A percentile compares a stretch with the other conserved stretches of the same genome.
These are phyloP conservation scores for Heliornis fulica DNA, from an alignment of 2,113 vertebrate genomes.

Conservation along the genomic window DNA sequence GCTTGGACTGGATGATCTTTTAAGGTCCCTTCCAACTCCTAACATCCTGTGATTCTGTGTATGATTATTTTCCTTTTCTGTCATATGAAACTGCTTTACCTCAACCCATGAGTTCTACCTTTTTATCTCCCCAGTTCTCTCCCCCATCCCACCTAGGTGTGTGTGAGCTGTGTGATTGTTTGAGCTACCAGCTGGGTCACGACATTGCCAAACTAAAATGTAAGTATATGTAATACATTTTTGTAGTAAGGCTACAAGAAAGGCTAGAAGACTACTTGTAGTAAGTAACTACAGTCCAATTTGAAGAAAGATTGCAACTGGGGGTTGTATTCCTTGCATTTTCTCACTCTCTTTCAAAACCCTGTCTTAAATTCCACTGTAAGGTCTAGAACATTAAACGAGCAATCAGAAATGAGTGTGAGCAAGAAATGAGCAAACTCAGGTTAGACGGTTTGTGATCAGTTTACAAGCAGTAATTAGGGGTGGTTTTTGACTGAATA, in stretches of 20 bases:
- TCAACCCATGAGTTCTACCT: too few relatives aligned
- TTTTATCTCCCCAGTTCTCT: too few relatives aligned
- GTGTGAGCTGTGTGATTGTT: too few relatives aligned
- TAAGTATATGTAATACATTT: background rate
- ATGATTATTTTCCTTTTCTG: too few relatives aligned
- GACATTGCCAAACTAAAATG: background rate
- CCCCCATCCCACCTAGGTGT: too few relatives aligned
- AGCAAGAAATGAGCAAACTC: background rate
- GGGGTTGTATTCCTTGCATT: background rate
- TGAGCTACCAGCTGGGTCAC: too few relatives aligned
- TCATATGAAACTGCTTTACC: too few relatives aligned
- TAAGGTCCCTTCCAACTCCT: too few relatives aligned
- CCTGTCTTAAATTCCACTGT: background rate
- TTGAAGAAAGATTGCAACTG: background rate
- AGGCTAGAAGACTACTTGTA: too few relatives aligned
- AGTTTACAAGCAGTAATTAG: background rate
- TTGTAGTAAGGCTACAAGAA: background rate
- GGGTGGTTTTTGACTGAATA: background rate
- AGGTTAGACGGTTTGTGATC: background rate
- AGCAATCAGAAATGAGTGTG: background rate
- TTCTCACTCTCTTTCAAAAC: background rate
- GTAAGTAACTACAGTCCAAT: background rate
- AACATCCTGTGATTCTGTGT: too few relatives aligned
- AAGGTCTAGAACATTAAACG: background rate
- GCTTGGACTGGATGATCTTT: too few relatives aligned